These are phyloP conservation scores for Frankliniella intonsa DNA, from an alignment of 2,888 invertebrate genomes.

Conservation along the genomic window DNA sequence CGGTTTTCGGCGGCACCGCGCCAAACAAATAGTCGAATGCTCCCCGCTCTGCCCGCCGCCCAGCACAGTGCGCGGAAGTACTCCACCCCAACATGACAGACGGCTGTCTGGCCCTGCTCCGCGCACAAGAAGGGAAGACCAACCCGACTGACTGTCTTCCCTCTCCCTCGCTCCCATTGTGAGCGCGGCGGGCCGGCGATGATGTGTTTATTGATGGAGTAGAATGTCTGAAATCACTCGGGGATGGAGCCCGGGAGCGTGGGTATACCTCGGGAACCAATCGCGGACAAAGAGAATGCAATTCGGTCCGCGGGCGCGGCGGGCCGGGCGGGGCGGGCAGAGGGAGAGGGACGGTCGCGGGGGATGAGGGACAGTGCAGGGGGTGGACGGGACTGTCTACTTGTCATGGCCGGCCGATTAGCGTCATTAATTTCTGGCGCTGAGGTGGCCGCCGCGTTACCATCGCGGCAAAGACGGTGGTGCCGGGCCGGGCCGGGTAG, in stretches of 20 bases:
- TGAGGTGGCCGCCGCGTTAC: neutral
- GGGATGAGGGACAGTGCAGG: too few species aligned
- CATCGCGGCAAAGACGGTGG: neutral
- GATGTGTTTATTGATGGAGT: conserved; percentile 26
- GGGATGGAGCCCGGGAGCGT: neutral
- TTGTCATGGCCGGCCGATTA: conserved; percentile 7
- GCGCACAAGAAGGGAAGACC: neutral
- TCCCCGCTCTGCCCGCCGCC: too few species aligned
- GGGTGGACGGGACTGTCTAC: neutral
- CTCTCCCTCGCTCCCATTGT: neutral
- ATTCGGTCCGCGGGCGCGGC: neutral
- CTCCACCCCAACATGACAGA: neutral
- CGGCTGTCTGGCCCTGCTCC: neutral
- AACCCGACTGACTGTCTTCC: too few species aligned
- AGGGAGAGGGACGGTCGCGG: neutral
- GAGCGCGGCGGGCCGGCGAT: neutral
- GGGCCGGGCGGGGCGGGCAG: neutral
- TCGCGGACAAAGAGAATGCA: conserved; percentile 20
- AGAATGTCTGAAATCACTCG: conserved; percentile 22
- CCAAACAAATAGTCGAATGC: too few species aligned
- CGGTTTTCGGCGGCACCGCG: too few species aligned
- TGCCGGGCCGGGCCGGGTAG: too few species aligned
- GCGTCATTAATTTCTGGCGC: neutral
- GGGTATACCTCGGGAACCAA: neutral
- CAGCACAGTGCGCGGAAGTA: too few species aligned